Percentiles rank a stretch among this genome's conserved stretches.
These are phyloP conservation scores for Lysiphlebus fabarum DNA, from an alignment of 1,140 invertebrate species.

Conservation along the genomic window DNA sequence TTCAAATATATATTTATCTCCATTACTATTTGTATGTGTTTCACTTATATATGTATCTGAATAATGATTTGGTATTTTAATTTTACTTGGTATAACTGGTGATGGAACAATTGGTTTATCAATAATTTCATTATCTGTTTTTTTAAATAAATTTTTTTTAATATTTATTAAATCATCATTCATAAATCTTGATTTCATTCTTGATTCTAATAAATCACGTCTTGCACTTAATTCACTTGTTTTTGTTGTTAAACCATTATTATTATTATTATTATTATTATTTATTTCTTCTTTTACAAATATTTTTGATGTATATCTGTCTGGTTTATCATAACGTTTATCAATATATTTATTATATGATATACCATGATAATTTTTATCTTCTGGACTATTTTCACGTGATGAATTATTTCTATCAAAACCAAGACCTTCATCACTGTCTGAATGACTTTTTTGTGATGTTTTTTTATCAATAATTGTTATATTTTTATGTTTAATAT, in stretches of 20 bases:
- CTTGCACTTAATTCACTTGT: slow-evolving; percentile 66
- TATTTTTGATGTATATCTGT: slow-evolving; percentile 49
- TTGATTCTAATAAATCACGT: slow-evolving; percentile 70
- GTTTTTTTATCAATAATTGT: slow-evolving; percentile 60
- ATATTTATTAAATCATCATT: slow-evolving; percentile 49
- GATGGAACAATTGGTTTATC: slow-evolving; percentile 53
- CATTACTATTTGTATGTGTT: slow-evolving; percentile 49
- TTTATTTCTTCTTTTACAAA: slow-evolving; percentile 39
- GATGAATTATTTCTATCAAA: slow-evolving; percentile 60
- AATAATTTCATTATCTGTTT: slow-evolving; percentile 49
- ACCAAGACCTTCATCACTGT: slow-evolving; percentile 74
- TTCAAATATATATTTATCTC: slow-evolving; percentile 50
- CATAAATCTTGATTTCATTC: slow-evolving; percentile 61
- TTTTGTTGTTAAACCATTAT: slow-evolving; percentile 38
- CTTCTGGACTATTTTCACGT: slow-evolving; percentile 49
- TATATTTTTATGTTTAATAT: slow-evolving; percentile 49
- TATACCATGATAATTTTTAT: slow-evolving; percentile 44
- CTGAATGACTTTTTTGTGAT: slow-evolving; percentile 58
- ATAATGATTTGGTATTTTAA: slow-evolving; percentile 47
- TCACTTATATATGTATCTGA: slow-evolving; percentile 52
- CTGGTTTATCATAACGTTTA: slow-evolving; percentile 39
- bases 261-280: slow-evolving; percentile 27
- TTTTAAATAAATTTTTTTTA: slow-evolving; percentile 42
- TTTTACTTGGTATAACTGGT: slow-evolving; percentile 44
- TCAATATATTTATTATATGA: slow-evolving; percentile 40